phyloP scores from a whole-genome alignment of 2,888 invertebrate genomes.

The Luffia ferchaultella region DNA sequence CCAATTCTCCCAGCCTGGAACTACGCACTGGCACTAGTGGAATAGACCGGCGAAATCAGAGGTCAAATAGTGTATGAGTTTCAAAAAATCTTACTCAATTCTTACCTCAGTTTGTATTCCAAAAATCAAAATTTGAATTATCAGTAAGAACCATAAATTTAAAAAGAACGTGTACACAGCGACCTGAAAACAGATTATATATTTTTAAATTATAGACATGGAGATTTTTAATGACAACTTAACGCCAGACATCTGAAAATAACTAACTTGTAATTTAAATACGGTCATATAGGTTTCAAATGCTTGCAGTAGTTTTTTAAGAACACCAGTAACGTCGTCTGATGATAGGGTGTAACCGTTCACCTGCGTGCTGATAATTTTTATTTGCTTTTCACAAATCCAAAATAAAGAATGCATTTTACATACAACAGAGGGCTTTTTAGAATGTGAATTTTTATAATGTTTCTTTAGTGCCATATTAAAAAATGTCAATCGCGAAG shows the following conservation, averaged over 20 bases:
- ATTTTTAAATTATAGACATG: not conserved
- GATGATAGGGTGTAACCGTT: not conserved
- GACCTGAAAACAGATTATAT: not conserved
- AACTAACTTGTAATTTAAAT: not conserved
- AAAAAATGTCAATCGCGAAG: not conserved
- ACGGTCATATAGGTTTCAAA: not conserved
- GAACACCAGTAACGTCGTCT: not conserved
- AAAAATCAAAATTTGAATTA: too few relatives aligned
- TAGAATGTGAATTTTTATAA: not conserved
- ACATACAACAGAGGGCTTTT: not conserved
- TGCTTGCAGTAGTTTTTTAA: not conserved
- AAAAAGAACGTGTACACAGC: not conserved
- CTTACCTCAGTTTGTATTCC: too few relatives aligned
- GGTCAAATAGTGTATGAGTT: too few relatives aligned
- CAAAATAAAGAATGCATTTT: not conserved
- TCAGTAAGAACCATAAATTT: not conserved
- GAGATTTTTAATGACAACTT: too few relatives aligned
- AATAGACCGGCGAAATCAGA: too few relatives aligned
- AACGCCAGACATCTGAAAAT: too few relatives aligned
- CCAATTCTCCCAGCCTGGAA: too few relatives aligned
- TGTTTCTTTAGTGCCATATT: not conserved
- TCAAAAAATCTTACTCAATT: too few relatives aligned
- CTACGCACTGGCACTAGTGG: too few relatives aligned
- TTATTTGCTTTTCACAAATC: not conserved
- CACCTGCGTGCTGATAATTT: not conserved